phyloP scores from a whole-genome alignment of 2,113 vertebrate genomes.

The Psephotus haematonotus region DNA sequence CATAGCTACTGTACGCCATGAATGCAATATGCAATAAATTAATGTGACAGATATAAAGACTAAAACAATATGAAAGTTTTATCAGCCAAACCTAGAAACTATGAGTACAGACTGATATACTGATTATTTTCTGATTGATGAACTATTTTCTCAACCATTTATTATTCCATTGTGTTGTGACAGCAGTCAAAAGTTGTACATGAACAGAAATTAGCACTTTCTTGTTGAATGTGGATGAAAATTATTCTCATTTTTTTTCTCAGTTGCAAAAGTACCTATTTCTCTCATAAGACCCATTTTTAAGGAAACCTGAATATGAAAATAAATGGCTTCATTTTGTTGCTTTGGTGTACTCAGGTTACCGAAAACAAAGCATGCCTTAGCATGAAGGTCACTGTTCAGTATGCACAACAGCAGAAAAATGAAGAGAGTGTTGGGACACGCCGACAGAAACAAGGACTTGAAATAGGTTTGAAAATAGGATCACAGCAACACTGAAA shows the following conservation, averaged over 20 bases:
- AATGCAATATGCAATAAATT: not conserved
- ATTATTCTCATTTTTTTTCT: not conserved
- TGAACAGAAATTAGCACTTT: not conserved
- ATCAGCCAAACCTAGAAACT: not conserved
- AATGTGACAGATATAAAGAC: not conserved
- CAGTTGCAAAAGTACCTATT: not conserved
- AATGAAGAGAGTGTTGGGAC: not conserved
- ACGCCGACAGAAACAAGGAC: accelerated
- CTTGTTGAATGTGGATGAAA: not conserved
- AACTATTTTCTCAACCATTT: not conserved
- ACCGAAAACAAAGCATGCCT: not conserved
- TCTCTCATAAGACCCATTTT: not conserved
- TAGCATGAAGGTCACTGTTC: conserved; percentile 11
- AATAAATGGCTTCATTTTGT: conserved; percentile 21
- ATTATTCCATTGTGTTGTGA: not conserved
- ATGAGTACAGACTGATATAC: not conserved
- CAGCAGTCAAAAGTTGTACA: not conserved
- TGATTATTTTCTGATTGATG: not conserved
- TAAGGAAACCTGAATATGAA: not conserved
- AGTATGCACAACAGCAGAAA: not conserved
- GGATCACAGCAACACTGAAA: not conserved
- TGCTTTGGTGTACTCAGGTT: not conserved
- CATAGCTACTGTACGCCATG: not conserved
- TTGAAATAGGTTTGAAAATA: not conserved
- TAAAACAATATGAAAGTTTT: not conserved